A percentile compares a stretch with the other conserved stretches of the same genome.
Evolutionary conservation across 2,888 invertebrate genomes (phyloP).

Genomic region (Heliconius aoede): DNA sequence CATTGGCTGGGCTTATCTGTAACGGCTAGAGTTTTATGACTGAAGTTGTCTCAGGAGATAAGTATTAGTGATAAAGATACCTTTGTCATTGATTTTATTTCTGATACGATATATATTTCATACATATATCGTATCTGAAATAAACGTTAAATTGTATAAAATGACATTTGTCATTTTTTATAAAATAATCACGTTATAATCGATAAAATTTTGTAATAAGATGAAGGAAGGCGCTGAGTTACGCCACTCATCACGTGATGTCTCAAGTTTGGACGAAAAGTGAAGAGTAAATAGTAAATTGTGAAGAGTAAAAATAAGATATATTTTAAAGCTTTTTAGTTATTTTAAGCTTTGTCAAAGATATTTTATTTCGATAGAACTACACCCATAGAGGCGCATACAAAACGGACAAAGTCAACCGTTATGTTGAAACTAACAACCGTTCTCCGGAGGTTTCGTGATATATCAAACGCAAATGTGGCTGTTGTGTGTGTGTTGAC

Average conservation of each 20-base stretch:
- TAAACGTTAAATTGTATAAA: slow-evolving; percentile 4
- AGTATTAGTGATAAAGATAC: slow-evolving; percentile 17
- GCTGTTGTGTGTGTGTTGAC: slow-evolving; percentile 12
- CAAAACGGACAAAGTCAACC: background rate
- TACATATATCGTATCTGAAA: no score
- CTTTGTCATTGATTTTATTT: background rate
- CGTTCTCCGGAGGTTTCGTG: slow-evolving; percentile 5
- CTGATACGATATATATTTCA: background rate
- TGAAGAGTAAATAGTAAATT: no score
- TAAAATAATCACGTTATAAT: background rate
- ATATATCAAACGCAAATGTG: slow-evolving; percentile 22
- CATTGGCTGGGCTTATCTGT: slow-evolving; percentile 21
- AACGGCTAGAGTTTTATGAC: slow-evolving; percentile 16
- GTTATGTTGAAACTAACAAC: slow-evolving; percentile 17
- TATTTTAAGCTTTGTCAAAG: background rate
- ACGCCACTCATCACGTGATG: no score
- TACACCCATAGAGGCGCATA: background rate
- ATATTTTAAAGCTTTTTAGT: no score
- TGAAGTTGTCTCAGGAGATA: slow-evolving; percentile 11
- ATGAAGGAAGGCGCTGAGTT: no score
- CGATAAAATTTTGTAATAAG: no score
- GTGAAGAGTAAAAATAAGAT: no score
- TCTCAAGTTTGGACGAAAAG: no score
- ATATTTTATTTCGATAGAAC: background rate
- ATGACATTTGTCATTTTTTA: background rate